Percentiles rank a stretch among this genome's conserved stretches.
Evolutionary conservation across 2,113 vertebrate genomes (phyloP).

Genomic region (Hassar affinis): DNA sequence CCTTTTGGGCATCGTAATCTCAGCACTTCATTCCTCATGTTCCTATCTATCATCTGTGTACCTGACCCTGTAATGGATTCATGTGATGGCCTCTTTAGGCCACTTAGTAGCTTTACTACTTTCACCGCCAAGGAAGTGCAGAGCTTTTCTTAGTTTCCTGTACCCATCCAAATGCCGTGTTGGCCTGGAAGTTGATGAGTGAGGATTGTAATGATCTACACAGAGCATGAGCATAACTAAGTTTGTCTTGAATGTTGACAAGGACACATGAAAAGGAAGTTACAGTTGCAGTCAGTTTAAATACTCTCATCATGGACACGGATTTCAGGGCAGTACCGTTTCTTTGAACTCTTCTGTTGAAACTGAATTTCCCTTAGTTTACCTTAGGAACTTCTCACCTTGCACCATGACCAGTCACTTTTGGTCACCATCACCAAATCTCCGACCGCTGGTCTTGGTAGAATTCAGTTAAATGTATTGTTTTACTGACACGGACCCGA

Average conservation of each 20-base stretch:
- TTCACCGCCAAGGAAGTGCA: neutral
- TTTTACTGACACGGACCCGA: no score
- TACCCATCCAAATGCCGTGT: neutral
- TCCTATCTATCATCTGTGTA: neutral
- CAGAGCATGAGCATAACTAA: neutral
- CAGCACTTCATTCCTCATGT: neutral
- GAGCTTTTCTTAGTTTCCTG: neutral
- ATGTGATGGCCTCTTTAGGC: neutral
- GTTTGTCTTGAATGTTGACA: neutral
- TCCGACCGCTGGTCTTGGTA: no score
- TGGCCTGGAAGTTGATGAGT: neutral
- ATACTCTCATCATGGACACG: no score
- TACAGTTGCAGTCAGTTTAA: no score
- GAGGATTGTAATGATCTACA: neutral
- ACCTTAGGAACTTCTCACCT: no score
- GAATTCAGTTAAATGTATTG: no score
- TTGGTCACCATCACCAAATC: no score
- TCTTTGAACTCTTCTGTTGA: no score
- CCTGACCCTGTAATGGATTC: neutral
- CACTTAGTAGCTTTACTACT: neutral
- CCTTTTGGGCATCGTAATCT: neutral
- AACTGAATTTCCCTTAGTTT: no score
- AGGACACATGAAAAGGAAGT: neutral
- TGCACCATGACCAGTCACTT: no score
- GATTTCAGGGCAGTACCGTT: no score